Evolutionary conservation across 2,888 invertebrate genomes (phyloP), one percentile per base, ranked within the genome.

Genomic region (Oscheius myriophilus): DNA sequence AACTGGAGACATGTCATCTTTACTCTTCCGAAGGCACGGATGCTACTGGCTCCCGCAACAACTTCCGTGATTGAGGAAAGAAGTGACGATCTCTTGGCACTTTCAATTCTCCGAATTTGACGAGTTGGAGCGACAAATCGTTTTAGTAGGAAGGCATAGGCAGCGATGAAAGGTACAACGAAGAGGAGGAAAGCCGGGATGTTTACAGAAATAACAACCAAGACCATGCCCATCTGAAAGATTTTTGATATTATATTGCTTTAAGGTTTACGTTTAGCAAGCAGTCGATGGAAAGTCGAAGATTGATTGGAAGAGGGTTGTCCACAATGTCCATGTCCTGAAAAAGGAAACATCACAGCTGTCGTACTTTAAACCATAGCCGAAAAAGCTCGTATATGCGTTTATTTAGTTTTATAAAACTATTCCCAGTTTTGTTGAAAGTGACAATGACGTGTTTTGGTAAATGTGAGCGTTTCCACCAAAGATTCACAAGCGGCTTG

Each of bases 91-190:
- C 64, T 64, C 21, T 58, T 58, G 2, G 66, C 42, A 7, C 69
- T 72, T 23, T 83, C 77, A 18, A 84, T 64, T 33, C 78, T 65
- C 39, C 76, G 76, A 51, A 84, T 79, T 61, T 97, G 96, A 21
- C 96, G 90, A 3, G 96, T 95, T 0, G 95, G 55, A 6, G 54
- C 49, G 26, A 57, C 42, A 33, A 53, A 63, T 3, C 45, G 26
- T 42, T 72, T 75, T 67, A 83, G 42, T 33, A 82, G 66, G 12
- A 70, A 54, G 25, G 78, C 18, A 46, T 82, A 77, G 52, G 80
- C 58, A 2, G 77, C 62, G 23, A 73, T 41, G 49, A 82, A 83
- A 41, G 75, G 70, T 43, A 82, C 68, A 43, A 76, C 70, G 55
- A 74, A 69, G 62, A 82, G 64, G 12, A 74, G 49, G 65, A 75